phyloP scores from a whole-genome alignment of 2,888 invertebrate species.

The Mesoligia furuncula region DNA sequence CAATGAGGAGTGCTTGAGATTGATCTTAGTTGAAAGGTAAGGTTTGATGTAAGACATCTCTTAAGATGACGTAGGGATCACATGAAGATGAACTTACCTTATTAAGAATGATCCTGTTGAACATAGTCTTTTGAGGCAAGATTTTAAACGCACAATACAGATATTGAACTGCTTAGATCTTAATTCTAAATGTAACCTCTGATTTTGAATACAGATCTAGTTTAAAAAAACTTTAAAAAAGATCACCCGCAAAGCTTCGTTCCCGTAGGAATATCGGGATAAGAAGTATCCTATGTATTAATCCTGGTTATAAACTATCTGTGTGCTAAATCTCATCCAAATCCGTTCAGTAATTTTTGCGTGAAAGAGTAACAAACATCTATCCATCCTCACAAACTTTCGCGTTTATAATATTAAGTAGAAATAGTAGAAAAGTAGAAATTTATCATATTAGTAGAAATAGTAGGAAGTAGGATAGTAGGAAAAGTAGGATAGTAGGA shows the following conservation, averaged over 20 bases:
- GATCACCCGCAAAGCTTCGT: too few species aligned
- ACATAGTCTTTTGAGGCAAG: not conserved
- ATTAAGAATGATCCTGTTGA: not conserved
- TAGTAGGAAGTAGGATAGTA: not conserved
- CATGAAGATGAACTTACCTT: not conserved
- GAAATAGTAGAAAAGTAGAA: too few species aligned
- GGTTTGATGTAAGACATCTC: too few species aligned
- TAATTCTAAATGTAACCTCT: not conserved
- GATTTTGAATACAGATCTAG: not conserved
- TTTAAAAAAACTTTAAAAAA: not conserved
- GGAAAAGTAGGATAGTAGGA: not conserved
- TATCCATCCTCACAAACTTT: not conserved
- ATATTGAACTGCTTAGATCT: not conserved
- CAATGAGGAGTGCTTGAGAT: not conserved
- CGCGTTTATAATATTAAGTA: not conserved
- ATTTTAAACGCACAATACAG: not conserved
- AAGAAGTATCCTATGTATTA: not conserved
- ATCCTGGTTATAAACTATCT: not conserved
- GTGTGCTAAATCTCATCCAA: not conserved
- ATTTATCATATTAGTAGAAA: too few species aligned
- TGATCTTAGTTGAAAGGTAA: not conserved
- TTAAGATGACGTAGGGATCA: not conserved
- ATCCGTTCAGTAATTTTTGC: not conserved
- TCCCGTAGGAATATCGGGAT: too few species aligned
- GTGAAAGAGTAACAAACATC: not conserved